Base-by-base conservation (phyloP, 2,888 invertebrate genomes). In the Heterodera filipjevi region DNA sequence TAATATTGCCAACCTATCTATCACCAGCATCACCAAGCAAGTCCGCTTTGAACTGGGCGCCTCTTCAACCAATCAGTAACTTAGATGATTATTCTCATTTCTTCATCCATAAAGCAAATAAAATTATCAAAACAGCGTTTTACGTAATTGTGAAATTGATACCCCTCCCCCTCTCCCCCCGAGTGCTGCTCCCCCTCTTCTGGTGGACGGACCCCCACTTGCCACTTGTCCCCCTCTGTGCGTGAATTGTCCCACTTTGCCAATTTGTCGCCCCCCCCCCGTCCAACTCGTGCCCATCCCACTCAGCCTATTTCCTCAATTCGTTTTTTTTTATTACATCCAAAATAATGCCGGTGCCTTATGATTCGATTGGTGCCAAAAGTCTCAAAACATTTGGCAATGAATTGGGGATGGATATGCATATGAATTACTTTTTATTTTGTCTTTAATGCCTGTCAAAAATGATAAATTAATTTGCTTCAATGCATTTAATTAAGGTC, bases 401-500 rank as follows among this genome's bases (percentile, higher is more conserved):
- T 27, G 27, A 30, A 8, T 71, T 8, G 30, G 71, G 27, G 49
- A 3, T 12, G 14, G 27, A 12, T 5, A 33, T 27, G n/a, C 0
- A 30, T 44, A 71, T 44, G 71, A 30, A 66, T 66, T 33, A 1
- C 33, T 6, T 68, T 35, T 32, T 68, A 30, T 68, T 68, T 68
- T 16, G 32, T 16, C 33, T 35, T 22, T 33, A 35, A 35, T 68
- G 10, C 16, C 68, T 68, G 68, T 68, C 68, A 68, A 35, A 68
- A 68, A 33, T 68, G 68, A 68, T 33, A 68, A 68, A 68, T 68
- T 68, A 22, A 68, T 27, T 27, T 33, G 68, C 68, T 68, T 35
- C 33, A 33, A n/a, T 22, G 33, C 68, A 33, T 68, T 68, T 68
- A 68, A 68, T 68, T 68, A 68, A 22, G 35, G 68, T n/a, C n/a